Evolutionary conservation across 2,113 vertebrate species (phyloP).

Genomic region (Etheostoma cragini): DNA sequence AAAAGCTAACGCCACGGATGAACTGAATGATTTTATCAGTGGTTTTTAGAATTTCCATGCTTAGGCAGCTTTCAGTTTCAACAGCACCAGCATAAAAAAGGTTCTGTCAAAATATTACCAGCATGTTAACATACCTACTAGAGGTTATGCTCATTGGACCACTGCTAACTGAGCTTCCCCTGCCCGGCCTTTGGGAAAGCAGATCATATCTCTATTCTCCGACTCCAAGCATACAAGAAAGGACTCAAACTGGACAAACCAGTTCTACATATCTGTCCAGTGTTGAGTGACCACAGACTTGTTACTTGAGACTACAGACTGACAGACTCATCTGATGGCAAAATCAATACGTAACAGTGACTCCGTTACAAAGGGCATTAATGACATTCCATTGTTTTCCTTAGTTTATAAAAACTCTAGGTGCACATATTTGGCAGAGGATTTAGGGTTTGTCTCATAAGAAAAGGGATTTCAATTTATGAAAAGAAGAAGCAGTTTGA

Average conservation of each 20-base stretch:
- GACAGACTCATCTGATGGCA: background rate
- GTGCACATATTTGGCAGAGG: no score
- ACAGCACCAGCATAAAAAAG: background rate
- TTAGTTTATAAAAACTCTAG: no score
- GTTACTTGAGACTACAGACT: background rate
- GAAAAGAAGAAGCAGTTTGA: no score
- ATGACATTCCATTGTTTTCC: background rate
- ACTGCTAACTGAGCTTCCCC: conserved; percentile 24
- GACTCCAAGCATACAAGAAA: conserved; percentile 7
- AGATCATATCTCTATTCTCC: conserved; percentile 61
- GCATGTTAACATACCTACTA: conserved; percentile 28
- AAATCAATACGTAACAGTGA: background rate
- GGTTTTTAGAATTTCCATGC: conserved; percentile 14
- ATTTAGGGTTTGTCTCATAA: no score
- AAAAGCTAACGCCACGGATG: conserved; percentile 27
- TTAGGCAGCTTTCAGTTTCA: conserved; percentile 39
- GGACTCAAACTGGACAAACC: conserved; percentile 54
- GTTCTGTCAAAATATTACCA: background rate
- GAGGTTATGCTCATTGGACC: conserved; percentile 24
- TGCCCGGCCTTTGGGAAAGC: conserved; percentile 41
- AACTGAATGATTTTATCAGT: conserved; percentile 47
- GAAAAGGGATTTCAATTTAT: no score
- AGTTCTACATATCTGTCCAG: conserved; percentile 36
- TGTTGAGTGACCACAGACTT: conserved; percentile 24
- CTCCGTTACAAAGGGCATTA: background rate